These are phyloP conservation scores for Discoglossus pictus DNA, from an alignment of 2,797 vertebrate species.

Conservation along the genomic window DNA sequence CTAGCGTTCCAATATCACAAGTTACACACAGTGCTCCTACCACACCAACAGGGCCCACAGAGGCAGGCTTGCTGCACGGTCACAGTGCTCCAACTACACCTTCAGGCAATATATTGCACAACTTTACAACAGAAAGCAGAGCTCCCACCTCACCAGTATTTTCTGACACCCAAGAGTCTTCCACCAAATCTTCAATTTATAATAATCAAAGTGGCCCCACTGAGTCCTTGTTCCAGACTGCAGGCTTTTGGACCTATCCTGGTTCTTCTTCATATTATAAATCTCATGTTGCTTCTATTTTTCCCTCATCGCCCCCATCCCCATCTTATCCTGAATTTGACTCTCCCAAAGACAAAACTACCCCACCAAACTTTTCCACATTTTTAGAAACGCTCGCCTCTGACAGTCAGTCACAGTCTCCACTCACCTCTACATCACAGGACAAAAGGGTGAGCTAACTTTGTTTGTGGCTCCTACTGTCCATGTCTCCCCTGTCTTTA, in stretches of 20 bases:
- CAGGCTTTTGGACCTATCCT: neutral
- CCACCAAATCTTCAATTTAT: neutral
- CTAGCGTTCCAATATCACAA: no score
- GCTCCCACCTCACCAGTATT: neutral
- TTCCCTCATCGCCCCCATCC: neutral
- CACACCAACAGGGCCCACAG: neutral
- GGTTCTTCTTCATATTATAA: neutral
- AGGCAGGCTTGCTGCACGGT: neutral
- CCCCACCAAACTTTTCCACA: neutral
- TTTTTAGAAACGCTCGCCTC: constrained; percentile 2
- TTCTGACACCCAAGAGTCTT: neutral
- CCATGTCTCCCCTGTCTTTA: constrained; percentile 54
- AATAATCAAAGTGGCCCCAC: no score
- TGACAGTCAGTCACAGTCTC: neutral
- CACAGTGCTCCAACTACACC: neutral
- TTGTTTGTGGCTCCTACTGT: constrained; percentile 26
- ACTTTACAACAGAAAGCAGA: no score
- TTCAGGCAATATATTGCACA: neutral
- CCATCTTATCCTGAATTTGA: neutral
- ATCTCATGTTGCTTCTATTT: neutral
- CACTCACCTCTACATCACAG: neutral
- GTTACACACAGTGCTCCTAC: neutral
- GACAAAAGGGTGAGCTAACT: constrained; percentile 10
- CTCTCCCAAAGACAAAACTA: neutral
- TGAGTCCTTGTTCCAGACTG: neutral